Evolutionary conservation across 2,888 invertebrate genomes (phyloP).

Genomic region (Ophioninae sp.): DNA sequence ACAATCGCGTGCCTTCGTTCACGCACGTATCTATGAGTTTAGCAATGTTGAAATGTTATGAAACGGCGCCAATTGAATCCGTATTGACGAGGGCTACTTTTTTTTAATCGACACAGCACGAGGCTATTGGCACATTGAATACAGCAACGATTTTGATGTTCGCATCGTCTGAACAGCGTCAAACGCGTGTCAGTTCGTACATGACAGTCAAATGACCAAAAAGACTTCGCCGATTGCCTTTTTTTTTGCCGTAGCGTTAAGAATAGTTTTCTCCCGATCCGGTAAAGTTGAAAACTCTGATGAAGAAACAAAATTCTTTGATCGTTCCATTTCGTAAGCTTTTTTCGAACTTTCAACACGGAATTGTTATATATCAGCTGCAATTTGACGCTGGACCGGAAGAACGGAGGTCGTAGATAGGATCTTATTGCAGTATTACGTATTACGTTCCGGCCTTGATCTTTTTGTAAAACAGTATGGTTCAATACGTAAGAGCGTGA

Average conservation of each 20-base stretch:
- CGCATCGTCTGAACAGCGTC: too few relatives aligned
- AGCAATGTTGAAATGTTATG: background rate
- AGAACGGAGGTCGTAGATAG: background rate
- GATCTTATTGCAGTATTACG: too few relatives aligned
- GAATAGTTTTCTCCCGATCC: background rate
- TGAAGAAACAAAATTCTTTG: background rate
- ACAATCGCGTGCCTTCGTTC: background rate
- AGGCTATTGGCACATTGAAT: constrained; percentile 64
- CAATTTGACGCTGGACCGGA: background rate
- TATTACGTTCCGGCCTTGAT: background rate
- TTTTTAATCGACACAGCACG: constrained; percentile 78
- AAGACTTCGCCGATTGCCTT: background rate
- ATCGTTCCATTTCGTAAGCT: background rate
- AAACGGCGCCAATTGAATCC: background rate
- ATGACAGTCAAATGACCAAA: too few relatives aligned
- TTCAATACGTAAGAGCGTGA: background rate
- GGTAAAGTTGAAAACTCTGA: background rate
- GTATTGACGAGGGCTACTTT: constrained; percentile 65
- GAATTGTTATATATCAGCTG: background rate
- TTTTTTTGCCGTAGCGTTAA: background rate
- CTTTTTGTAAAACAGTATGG: background rate
- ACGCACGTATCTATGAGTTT: background rate
- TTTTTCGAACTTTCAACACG: constrained; percentile 3
- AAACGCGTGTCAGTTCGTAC: too few relatives aligned
- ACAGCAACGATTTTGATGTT: too few relatives aligned